Conservation (phyloP, 2,113 vertebrate genomes). For the Elanoides forficatus region DNA sequence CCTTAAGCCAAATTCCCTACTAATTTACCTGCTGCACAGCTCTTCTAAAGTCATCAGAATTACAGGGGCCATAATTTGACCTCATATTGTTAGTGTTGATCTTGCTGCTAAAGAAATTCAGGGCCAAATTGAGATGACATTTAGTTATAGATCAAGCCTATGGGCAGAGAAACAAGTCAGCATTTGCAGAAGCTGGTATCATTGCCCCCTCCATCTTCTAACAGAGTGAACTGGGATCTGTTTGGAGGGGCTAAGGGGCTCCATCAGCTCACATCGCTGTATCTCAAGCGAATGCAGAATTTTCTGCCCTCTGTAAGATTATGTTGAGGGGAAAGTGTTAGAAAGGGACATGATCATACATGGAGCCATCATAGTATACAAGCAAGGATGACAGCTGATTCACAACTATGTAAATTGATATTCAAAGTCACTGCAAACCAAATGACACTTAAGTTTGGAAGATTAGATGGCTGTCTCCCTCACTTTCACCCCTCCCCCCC, state of each 20-base stretch:
- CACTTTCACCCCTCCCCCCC: background rate
- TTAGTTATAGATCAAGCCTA: background rate
- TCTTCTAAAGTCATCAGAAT: background rate
- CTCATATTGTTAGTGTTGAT: background rate
- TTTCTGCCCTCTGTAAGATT: background rate
- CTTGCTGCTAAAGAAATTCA: background rate
- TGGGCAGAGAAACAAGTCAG: background rate
- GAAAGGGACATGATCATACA: background rate
- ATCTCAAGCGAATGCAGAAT: background rate
- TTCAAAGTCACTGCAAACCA: background rate
- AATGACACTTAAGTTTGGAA: background rate
- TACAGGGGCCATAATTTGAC: background rate
- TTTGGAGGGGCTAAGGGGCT: background rate
- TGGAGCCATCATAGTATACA: background rate
- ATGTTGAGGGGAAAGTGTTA: background rate
- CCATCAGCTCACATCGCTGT: background rate
- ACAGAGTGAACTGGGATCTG: background rate
- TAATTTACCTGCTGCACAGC: background rate
- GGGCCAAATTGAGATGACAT: background rate
- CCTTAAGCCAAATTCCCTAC: constrained; percentile 1
- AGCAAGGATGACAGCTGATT: background rate
- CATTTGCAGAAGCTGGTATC: background rate
- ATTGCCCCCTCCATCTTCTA: background rate
- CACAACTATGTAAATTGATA: background rate
- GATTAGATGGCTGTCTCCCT: background rate